A percentile compares a stretch with the other conserved stretches of the same genome.
Evolutionary conservation across 2,888 invertebrate species (phyloP).

Genomic region (Diaperis boleti): DNA sequence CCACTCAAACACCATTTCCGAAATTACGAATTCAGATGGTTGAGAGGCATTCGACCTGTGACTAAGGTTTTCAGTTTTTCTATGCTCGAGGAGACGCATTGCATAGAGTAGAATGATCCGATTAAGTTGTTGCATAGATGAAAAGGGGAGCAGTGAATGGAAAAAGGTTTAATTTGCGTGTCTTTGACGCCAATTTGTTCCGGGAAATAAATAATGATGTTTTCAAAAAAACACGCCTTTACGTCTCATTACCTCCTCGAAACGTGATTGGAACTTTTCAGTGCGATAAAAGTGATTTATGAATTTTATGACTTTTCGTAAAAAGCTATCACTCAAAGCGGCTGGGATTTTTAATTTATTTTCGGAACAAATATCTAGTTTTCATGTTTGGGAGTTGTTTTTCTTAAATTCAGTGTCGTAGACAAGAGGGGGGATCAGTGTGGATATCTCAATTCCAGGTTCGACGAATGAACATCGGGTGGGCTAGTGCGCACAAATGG

Average conservation of each 20-base stretch:
- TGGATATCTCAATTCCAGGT: too few relatives aligned
- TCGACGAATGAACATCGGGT: too few relatives aligned
- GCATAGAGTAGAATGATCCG: too few relatives aligned
- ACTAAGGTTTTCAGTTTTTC: slow-evolving; percentile 21
- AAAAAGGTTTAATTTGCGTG: slow-evolving; percentile 21
- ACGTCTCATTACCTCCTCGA: slow-evolving; percentile 26
- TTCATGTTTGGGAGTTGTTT: too few relatives aligned
- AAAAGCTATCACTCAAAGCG: background rate
- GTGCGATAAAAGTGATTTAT: slow-evolving; percentile 27
- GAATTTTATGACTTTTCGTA: slow-evolving; percentile 5
- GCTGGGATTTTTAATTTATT: background rate
- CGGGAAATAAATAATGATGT: slow-evolving; percentile 19
- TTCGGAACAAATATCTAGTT: background rate
- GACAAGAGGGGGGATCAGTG: background rate
- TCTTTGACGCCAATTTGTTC: slow-evolving; percentile 20
- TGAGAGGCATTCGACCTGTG: slow-evolving; percentile 28
- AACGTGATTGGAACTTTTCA: slow-evolving; percentile 11
- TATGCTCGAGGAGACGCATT: too few relatives aligned
- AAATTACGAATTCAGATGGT: slow-evolving; percentile 34
- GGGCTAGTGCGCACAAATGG: too few relatives aligned
- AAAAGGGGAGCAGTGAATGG: slow-evolving; percentile 1
- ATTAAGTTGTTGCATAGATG: slow-evolving; percentile 8
- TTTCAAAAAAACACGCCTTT: slow-evolving; percentile 14
- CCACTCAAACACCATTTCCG: slow-evolving; percentile 31
- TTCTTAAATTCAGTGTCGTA: too few relatives aligned